A percentile compares a stretch with the other conserved stretches of the same genome.
phyloP scores from a whole-genome alignment of 2,888 invertebrate genomes.

The Volucella zonaria region DNA sequence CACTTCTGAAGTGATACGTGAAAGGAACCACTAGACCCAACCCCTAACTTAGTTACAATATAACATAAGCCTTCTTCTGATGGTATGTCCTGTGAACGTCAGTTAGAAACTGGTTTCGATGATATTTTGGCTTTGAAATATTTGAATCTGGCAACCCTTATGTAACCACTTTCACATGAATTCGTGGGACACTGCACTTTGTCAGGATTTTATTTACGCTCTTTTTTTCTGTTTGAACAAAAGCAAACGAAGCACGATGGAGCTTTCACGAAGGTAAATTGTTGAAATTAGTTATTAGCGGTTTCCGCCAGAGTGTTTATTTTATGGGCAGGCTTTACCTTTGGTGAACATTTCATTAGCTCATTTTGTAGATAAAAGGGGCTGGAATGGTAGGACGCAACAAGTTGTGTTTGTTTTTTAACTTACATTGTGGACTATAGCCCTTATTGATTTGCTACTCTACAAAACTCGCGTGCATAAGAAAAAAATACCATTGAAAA shows the following conservation, averaged over 20 bases:
- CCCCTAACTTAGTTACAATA: too few relatives aligned
- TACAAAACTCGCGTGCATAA: too few relatives aligned
- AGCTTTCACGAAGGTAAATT: constrained; percentile 33
- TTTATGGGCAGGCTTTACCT: constrained; percentile 29
- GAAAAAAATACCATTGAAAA: too few relatives aligned
- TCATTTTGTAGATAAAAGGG: background rate
- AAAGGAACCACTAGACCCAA: too few relatives aligned
- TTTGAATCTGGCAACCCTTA: too few relatives aligned
- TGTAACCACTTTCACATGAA: too few relatives aligned
- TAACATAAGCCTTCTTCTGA: too few relatives aligned
- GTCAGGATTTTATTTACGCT: constrained; percentile 38
- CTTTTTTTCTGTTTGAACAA: background rate
- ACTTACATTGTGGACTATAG: background rate
- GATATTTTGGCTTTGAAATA: too few relatives aligned
- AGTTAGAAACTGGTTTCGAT: too few relatives aligned
- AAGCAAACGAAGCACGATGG: constrained; percentile 7
- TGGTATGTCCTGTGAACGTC: too few relatives aligned
- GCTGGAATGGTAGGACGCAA: constrained; percentile 2
- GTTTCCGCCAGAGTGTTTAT: constrained; percentile 30
- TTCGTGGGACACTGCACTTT: constrained; percentile 21
- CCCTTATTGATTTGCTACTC: background rate
- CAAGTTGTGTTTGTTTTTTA: constrained; percentile 21
- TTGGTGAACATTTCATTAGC: constrained; percentile 11
- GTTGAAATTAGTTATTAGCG: constrained; percentile 57
- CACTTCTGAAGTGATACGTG: too few relatives aligned